A percentile compares a stretch with the other conserved stretches of the same genome.
Conservation (phyloP, 2,113 vertebrate species). For the Siniperca chuatsi region DNA sequence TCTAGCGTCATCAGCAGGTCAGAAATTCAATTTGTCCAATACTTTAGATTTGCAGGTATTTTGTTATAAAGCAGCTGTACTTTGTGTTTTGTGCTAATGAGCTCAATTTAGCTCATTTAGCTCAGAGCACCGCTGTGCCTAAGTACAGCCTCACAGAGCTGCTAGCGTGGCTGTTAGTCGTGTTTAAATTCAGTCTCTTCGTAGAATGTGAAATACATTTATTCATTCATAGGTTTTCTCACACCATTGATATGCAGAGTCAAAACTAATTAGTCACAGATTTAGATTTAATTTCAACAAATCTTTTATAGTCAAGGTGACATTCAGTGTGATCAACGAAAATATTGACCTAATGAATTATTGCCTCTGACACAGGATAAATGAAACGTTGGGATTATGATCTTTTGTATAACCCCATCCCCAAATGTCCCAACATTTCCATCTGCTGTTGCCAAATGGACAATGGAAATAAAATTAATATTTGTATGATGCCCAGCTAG, state of each 20-base stretch:
- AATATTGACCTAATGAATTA: not conserved
- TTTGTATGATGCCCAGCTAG: slow-evolving; percentile 21
- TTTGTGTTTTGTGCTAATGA: not conserved
- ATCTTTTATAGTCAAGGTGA: not conserved
- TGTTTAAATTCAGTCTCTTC: not conserved
- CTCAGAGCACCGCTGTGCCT: not conserved
- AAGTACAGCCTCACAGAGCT: not conserved
- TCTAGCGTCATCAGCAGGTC: not conserved
- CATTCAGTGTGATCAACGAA: not conserved
- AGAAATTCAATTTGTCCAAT: not conserved
- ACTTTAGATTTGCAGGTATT: not conserved
- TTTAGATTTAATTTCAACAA: not conserved
- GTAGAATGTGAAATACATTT: not conserved
- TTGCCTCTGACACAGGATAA: not conserved
- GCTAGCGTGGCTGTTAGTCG: not conserved
- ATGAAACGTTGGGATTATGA: not conserved
- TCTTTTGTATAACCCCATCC: not conserved
- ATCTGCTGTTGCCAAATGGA: slow-evolving; percentile 31
- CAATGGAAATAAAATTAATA: slow-evolving; percentile 38
- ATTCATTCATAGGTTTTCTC: not conserved
- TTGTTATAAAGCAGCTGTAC: not conserved
- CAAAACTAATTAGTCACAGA: not conserved
- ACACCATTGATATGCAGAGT: not conserved
- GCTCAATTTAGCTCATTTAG: not conserved
- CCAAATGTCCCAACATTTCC: slow-evolving; percentile 26